These are phyloP conservation scores for Alosa alosa DNA, from an alignment of 2,113 vertebrate genomes.

Conservation along the genomic window DNA sequence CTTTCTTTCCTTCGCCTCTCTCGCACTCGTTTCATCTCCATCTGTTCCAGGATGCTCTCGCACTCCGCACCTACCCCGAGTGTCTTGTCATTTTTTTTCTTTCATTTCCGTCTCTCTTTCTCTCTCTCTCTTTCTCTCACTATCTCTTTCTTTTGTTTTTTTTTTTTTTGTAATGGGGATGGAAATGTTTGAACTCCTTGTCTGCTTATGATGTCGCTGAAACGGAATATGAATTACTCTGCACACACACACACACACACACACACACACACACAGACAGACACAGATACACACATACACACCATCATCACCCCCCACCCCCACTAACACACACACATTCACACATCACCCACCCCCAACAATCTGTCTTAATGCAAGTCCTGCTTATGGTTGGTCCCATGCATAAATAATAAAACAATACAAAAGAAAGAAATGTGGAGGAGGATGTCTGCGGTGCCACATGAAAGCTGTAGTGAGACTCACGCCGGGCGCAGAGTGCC, in stretches of 20 bases:
- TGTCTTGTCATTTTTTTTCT: slow-evolving; percentile 53
- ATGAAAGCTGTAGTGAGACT: slow-evolving; percentile 66
- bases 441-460: slow-evolving; percentile 61
- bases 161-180: slow-evolving; percentile 57
- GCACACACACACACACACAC: slow-evolving; percentile 11
- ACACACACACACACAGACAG: neutral
- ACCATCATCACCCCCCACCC: slow-evolving; percentile 12
- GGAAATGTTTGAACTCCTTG: slow-evolving; percentile 69
- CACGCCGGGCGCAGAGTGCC: slow-evolving; percentile 54
- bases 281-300: neutral
- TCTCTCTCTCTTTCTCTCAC: neutral
- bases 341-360: slow-evolving; percentile 44
- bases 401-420: slow-evolving; percentile 78
- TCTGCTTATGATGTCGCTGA: slow-evolving; percentile 69
- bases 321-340: neutral
- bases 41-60: slow-evolving; percentile 58
- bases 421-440: slow-evolving; percentile 63
- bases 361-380: slow-evolving; percentile 64
- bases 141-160: slow-evolving; percentile 45
- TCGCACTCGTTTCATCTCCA: slow-evolving; percentile 60
- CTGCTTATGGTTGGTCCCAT: slow-evolving; percentile 66
- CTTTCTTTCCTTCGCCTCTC: slow-evolving; percentile 50
- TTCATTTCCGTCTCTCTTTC: slow-evolving; percentile 52
- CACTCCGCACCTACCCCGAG: slow-evolving; percentile 48
- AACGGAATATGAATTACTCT: slow-evolving; percentile 71